Evolutionary conservation across 2,888 invertebrate genomes (phyloP).

Genomic region (Pelosia muscerda): DNA sequence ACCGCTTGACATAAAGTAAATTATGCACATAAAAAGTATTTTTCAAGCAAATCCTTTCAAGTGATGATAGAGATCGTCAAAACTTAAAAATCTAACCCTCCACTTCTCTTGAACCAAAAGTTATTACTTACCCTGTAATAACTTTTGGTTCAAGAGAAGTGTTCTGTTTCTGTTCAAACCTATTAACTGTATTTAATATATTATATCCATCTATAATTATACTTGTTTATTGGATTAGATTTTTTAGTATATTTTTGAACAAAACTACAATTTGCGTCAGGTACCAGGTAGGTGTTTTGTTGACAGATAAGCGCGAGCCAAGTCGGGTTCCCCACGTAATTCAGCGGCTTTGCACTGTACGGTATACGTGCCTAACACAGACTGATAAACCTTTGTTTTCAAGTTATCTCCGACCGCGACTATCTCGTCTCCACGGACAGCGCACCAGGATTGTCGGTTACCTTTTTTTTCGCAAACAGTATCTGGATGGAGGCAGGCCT

Average conservation of each 20-base stretch:
- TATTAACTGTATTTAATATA: too few species aligned
- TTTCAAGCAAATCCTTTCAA: not conserved
- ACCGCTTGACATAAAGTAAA: too few species aligned
- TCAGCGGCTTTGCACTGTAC: constrained; percentile 70
- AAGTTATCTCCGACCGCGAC: constrained; percentile 69
- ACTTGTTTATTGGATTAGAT: too few species aligned
- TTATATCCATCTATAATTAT: too few species aligned
- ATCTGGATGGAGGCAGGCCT: not conserved
- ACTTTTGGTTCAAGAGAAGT: too few species aligned
- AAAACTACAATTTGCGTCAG: constrained; percentile 48
- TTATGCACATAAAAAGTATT: not conserved
- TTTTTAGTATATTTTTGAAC: not conserved
- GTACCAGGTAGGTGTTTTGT: constrained; percentile 69
- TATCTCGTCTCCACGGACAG: constrained; percentile 53
- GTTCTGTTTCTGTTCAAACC: too few species aligned
- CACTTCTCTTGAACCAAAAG: not conserved
- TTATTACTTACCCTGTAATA: not conserved
- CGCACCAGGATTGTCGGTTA: constrained; percentile 33
- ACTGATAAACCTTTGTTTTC: constrained; percentile 76
- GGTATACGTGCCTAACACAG: constrained; percentile 68
- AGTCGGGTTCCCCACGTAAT: constrained; percentile 67
- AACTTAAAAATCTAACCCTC: not conserved
- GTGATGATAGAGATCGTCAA: not conserved
- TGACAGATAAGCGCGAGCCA: constrained; percentile 79
- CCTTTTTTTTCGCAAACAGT: constrained; percentile 2